Conservation (phyloP, 1,140 invertebrate genomes). For the Euschistus heros region DNA sequence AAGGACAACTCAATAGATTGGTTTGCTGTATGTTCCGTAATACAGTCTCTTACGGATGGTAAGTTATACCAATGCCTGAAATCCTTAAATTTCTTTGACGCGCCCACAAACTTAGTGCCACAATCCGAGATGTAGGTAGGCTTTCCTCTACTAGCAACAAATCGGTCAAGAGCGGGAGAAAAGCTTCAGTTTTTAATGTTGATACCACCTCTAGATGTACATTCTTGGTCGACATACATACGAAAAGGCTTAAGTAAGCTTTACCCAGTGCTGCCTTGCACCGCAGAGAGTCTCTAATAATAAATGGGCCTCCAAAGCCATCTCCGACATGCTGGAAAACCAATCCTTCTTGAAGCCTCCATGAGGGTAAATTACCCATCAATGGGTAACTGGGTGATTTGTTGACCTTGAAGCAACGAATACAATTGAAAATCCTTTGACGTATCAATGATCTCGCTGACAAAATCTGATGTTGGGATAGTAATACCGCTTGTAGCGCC, state of each 20-base stretch:
- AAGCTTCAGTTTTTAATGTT: slow-evolving; percentile 33
- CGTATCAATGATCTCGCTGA: not conserved
- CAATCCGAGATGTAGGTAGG: slow-evolving; percentile 34
- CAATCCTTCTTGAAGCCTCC: not conserved
- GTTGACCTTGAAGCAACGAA: not conserved
- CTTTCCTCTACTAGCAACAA: slow-evolving; percentile 34
- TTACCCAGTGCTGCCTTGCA: not conserved
- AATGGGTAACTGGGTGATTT: not conserved
- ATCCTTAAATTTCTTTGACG: too few relatives aligned
- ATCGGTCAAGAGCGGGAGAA: slow-evolving; percentile 35
- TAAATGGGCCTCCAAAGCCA: too few relatives aligned
- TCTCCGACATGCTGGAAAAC: not conserved
- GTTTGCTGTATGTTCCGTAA: too few relatives aligned
- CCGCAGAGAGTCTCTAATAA: not conserved
- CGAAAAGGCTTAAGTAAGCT: not conserved
- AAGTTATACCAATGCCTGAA: too few relatives aligned
- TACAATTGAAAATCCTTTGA: not conserved
- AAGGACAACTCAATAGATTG: too few relatives aligned
- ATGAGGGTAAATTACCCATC: too few relatives aligned
- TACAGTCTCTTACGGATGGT: too few relatives aligned
- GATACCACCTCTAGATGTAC: not conserved
- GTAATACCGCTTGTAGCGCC: not conserved
- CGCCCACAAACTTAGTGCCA: slow-evolving; percentile 28
- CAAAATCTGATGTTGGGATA: not conserved
- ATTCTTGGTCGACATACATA: not conserved